Evolutionary conservation across 2,888 invertebrate species (phyloP), one percentile per base, ranked within the genome.

Genomic region (Athalia circularis): DNA sequence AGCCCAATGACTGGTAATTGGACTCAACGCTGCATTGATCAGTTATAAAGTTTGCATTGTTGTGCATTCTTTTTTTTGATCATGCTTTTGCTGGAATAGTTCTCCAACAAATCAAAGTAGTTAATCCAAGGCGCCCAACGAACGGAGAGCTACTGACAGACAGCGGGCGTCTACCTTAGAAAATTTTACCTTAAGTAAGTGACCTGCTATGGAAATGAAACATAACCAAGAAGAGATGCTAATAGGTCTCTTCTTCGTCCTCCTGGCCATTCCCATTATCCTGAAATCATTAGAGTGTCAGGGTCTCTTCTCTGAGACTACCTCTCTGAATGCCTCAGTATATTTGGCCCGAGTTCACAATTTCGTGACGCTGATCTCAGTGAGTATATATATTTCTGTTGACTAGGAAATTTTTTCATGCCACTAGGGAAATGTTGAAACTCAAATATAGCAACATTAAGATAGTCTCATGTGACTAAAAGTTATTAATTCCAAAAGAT

Each of bases 221-320:
- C 81, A 84, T 82, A 80, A 83, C 83, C 80, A 81, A 83, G 80
- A 82, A 81, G 83, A 77, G 65, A 82, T 82, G 85, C 83, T 86
- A 86, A 85, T 85, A 86, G 80, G 83, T 85, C 79, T 85, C 82
- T 84, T 85, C 85, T 80, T 79, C 82, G 80, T 83, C 82, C 81
- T 85, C 84, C 80, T 86, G 82, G 81, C 80, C 82, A 82, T 82
- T 82, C 83, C 83, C 83, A 84, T 82, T 82, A 80, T 84, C 86
- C 87, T 87, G 87, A 86, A 86, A 87, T 84, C 84, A 86, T 86
- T 82, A 81, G 81, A 82, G 80, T 80, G 81, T 84, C 78, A 83
- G 81, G 77, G 81, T 80, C 76, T 82, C 81, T 79, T 80, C 75
- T 62, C 61, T 75, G 64, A 75, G 75, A 75, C 75, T 75, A 75